These are phyloP conservation scores for Caenorhabditis virilis DNA, from an alignment of 2,888 invertebrate species.

Conservation along the genomic window DNA sequence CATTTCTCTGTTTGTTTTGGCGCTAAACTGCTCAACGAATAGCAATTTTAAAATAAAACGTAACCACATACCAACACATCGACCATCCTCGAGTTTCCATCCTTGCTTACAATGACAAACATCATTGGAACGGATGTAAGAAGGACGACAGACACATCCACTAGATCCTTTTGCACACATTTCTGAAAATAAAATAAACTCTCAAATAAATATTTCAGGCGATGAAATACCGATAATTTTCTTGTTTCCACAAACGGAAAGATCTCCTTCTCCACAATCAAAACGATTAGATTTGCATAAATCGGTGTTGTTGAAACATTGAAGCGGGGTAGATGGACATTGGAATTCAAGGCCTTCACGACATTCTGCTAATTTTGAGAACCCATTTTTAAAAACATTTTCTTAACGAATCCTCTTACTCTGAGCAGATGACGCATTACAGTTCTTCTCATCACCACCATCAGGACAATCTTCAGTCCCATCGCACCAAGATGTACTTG, in stretches of 20 bases:
- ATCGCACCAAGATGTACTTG: conserved; percentile 34
- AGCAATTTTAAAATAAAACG: conserved; percentile 1
- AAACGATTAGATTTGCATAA: conserved; percentile 44
- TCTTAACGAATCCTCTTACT: background rate
- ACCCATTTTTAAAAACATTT: too few species aligned
- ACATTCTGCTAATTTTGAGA: conserved; percentile 35
- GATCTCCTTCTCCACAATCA: conserved; percentile 42
- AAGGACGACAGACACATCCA: conserved; percentile 42
- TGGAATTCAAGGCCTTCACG: conserved; percentile 48
- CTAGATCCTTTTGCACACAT: conserved; percentile 26
- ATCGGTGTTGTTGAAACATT: conserved; percentile 47
- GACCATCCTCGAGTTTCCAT: conserved; percentile 28
- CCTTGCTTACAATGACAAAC: conserved; percentile 46
- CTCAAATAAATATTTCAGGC: background rate
- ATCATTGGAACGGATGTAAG: conserved; percentile 29
- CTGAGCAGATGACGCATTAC: conserved; percentile 13
- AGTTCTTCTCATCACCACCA: conserved; percentile 47
- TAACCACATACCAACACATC: conserved; percentile 45
- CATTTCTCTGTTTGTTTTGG: conserved; percentile 14
- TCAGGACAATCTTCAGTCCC: conserved; percentile 51
- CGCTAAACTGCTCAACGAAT: conserved; percentile 17
- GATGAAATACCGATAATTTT: conserved; percentile 7
- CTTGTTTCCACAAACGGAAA: conserved; percentile 22
- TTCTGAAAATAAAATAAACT: conserved; percentile 13
- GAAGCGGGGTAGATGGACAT: conserved; percentile 51